Percentiles rank a stretch among this genome's conserved stretches.
These are phyloP conservation scores for Spodoptera litura DNA, from an alignment of 1,140 invertebrate species.

Conservation along the genomic window DNA sequence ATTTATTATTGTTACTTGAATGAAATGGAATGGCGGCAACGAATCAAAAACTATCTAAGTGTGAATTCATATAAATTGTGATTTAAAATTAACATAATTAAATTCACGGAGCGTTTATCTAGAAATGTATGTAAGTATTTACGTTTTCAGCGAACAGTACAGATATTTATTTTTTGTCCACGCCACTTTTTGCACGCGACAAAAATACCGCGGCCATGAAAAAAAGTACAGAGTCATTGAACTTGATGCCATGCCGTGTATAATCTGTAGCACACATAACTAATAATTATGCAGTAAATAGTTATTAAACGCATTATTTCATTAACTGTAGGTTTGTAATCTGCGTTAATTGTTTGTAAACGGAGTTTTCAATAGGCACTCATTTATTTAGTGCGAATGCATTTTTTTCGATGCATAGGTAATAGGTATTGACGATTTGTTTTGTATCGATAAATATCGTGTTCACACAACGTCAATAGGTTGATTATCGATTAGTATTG, in stretches of 20 bases:
- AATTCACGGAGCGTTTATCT: neutral
- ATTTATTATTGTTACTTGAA: no score
- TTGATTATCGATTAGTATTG: neutral
- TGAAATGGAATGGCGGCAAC: no score
- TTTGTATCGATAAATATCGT: no score
- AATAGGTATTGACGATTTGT: no score
- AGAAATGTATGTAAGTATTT: neutral
- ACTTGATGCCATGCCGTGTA: constrained; percentile 37
- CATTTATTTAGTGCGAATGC: no score
- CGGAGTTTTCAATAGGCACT: neutral
- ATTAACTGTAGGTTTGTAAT: neutral
- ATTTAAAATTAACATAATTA: neutral
- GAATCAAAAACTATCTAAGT: no score
- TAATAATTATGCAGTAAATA: neutral
- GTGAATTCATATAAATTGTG: neutral
- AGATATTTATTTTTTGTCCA: constrained; percentile 32
- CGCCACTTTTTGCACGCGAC: constrained; percentile 43
- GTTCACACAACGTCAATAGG: neutral
- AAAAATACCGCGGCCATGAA: constrained; percentile 38
- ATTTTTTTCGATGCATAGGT: no score
- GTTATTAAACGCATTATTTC: constrained; percentile 19
- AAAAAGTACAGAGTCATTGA: constrained; percentile 42
- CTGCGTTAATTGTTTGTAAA: neutral
- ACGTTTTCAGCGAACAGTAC: constrained; percentile 13
- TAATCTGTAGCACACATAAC: constrained; percentile 2